phyloP scores from a whole-genome alignment of 2,888 invertebrate genomes.

The Sphaeridia pumilis region DNA sequence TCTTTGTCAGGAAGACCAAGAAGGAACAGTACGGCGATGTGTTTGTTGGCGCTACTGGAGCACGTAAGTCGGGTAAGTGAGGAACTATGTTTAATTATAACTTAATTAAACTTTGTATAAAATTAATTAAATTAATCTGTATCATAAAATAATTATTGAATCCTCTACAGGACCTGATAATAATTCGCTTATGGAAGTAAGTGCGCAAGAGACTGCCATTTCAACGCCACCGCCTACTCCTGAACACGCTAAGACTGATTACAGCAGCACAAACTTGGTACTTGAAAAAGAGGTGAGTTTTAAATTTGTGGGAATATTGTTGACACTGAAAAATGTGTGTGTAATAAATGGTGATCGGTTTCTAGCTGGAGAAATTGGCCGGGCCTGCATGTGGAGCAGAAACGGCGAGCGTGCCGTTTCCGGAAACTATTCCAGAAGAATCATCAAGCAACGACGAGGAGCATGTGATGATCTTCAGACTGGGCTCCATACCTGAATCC shows the following conservation, averaged over 20 bases:
- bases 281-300: conserved; percentile 34
- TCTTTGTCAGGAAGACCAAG: conserved; percentile 45
- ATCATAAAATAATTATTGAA: background rate
- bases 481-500: conserved; percentile 60
- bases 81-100: too few species aligned
- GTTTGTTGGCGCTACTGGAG: conserved; percentile 53
- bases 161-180: background rate
- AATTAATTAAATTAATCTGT: background rate
- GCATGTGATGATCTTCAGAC: conserved; percentile 75
- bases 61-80: background rate
- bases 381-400: conserved; percentile 18
- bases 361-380: conserved; percentile 34
- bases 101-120: too few species aligned
- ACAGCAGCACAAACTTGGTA: conserved; percentile 33
- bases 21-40: conserved; percentile 53
- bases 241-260: conserved; percentile 35
- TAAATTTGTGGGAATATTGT: background rate
- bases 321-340: background rate
- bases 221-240: conserved; percentile 36
- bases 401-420: conserved; percentile 53
- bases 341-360: background rate
- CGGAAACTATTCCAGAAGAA: conserved; percentile 85
- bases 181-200: background rate
- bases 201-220: conserved; percentile 19
- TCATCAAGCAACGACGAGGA: conserved; percentile 86